Percentiles rank a stretch among this genome's conserved stretches.
Conservation (phyloP, 1,140 invertebrate genomes). For the Sesamia nonagrioides region DNA sequence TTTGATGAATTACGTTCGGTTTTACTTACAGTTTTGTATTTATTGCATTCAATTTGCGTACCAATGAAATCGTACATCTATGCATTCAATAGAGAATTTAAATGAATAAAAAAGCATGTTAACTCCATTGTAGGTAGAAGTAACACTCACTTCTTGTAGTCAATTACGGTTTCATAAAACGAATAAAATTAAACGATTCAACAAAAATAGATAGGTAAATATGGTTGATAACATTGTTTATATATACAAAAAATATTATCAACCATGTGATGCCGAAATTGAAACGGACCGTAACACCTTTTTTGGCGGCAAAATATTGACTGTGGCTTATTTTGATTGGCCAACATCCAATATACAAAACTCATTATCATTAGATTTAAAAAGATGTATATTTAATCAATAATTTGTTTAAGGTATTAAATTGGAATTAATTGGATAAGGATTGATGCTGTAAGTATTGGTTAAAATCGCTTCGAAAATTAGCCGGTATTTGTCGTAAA, state of each 20-base stretch:
- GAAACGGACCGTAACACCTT: background rate
- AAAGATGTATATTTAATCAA: too few relatives aligned
- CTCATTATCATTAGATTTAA: too few relatives aligned
- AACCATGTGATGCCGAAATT: background rate
- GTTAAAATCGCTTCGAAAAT: too few relatives aligned
- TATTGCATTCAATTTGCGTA: background rate
- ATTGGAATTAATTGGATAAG: too few relatives aligned
- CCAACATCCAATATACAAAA: too few relatives aligned
- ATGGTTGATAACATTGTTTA: too few relatives aligned
- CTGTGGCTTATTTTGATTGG: background rate
- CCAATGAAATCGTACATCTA: too few relatives aligned
- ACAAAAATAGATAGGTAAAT: background rate
- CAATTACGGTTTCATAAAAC: background rate
- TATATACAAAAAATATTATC: background rate
- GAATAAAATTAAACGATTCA: background rate
- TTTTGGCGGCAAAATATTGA: constrained; percentile 3
- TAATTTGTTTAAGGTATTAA: too few relatives aligned
- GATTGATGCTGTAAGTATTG: too few relatives aligned
- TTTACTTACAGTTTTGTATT: background rate
- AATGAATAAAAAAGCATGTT: too few relatives aligned
- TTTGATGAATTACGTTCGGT: constrained; percentile 8
- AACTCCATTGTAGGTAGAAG: background rate
- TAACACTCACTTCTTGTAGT: background rate
- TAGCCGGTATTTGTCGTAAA: too few relatives aligned
- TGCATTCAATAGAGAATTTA: background rate